Evolutionary conservation across 1,140 invertebrate genomes (phyloP), one percentile per base, ranked within the genome.

Genomic region (Anadara kagoshimensis): DNA sequence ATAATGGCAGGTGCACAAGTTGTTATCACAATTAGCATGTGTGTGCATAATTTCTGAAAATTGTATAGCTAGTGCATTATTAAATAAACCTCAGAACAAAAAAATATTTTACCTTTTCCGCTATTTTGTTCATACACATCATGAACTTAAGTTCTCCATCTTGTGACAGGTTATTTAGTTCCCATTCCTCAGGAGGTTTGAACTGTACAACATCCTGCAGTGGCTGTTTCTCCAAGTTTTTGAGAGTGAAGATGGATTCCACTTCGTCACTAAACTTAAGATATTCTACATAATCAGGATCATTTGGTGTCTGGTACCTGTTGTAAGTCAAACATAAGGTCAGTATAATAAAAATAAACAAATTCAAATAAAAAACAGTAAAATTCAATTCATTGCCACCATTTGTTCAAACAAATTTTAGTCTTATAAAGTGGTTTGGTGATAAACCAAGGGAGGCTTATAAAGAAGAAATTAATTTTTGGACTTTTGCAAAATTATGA

Each of bases 231-330:
- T 90, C 89, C 24, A 90, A 68, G 49, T 88, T 67, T 51, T 88
- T 87, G 41, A 74, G 82, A n/a, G 87, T 87, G 74, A 90, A 90
- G n/a, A 88, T 82, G 16, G 83, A 85, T 69, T 90, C 88, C 59
- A 89, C 78, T 66, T 89, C 88, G 70, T 87, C 83, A 69, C 79
- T 87, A 78, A 90, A 89, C 16, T 75, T 76, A 29, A 85, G 73
- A 70, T 88, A 89, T 20, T 89, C 84, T 7, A 90, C 83, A 71
- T 82, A 83, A 45, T 86, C 80, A 36, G 63, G 57, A 66, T 88
- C 78, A 14, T 59, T 47, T 0, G 63, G 29, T 18, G 80, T 81
- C 64, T 84, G 75, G 68, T 83, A 89, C 68, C 88, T 86, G 69
- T 16, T 49, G 29, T n/a, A 36, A 65, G 7, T 44, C 29, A 69